These are phyloP conservation scores for Gallirallus australis DNA, from an alignment of 2,797 vertebrate species.

Conservation along the genomic window DNA sequence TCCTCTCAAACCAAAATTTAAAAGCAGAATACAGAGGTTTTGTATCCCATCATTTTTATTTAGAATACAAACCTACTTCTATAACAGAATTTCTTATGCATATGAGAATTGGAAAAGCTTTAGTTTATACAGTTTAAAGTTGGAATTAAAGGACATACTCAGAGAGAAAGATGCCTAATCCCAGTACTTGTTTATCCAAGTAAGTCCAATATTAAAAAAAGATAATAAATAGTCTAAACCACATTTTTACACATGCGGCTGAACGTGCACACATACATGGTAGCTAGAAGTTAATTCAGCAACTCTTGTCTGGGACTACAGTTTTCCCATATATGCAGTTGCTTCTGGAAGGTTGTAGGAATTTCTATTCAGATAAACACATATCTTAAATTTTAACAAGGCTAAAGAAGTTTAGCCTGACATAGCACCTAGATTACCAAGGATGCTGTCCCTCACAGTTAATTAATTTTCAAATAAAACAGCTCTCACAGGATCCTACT, in stretches of 20 bases:
- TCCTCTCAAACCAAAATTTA: background rate
- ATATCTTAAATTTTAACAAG: background rate
- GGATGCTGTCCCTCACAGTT: background rate
- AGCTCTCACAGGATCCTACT: background rate
- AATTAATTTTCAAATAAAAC: background rate
- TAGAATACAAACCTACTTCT: background rate
- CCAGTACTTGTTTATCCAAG: background rate
- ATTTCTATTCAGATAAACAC: background rate
- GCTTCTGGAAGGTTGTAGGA: background rate
- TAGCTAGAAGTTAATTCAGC: background rate
- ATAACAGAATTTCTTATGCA: background rate
- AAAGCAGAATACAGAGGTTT: background rate
- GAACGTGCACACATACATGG: background rate
- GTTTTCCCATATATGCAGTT: background rate
- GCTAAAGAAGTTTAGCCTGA: background rate
- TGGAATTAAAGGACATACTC: background rate
- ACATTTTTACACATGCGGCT: background rate
- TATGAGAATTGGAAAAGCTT: background rate
- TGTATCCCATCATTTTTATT: background rate
- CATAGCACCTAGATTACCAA: background rate
- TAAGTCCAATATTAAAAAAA: background rate
- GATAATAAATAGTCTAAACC: background rate
- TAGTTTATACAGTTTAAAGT: background rate
- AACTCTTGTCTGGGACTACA: background rate
- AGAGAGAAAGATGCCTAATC: background rate